Evolutionary conservation across 2,888 invertebrate genomes (phyloP), one percentile per base, ranked within the genome.

Genomic region (Apoda limacodes): DNA sequence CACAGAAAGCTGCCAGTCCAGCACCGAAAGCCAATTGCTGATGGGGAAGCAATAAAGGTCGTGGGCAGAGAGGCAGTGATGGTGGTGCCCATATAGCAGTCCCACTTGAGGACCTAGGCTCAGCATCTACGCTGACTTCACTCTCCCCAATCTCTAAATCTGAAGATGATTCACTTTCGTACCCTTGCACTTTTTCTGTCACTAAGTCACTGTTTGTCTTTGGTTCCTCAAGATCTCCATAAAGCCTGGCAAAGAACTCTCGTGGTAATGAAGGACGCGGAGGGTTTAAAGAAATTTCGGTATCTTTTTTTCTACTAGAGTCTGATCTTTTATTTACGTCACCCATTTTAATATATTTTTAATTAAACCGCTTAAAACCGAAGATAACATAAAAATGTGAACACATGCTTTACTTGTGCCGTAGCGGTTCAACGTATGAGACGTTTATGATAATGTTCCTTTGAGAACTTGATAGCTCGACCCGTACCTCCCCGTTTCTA

Each of bases 181-280:
- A 56, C 22, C 42, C 55, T 13, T 38, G 50, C 30, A 44, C 46
- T 27, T 40, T 47, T 34, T 43, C 52, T 38, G 44, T 58, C 10
- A 35, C 40, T 44, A 52, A 46, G 28, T 45, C 46, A 25, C 33
- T 42, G 34, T 52, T 56, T 6, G 56, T 53, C 34, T 65, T 56
- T 32, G 52, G 57, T 3, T 60, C 55, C 44, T 91, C 90, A n/a
- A 90, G 74, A 49, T 91, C 87, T 1, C 91, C 92, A 52, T 92
- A 92, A 22, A 92, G 78, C 32, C 90, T 82, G 28, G 90, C 89
- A 57, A 92, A 92, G 63, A 92, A 92, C 50, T 89, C 88, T 14
- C 91, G 82, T 32, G 92, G 92, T 1, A 90, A 90, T 6, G 90
- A 91, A 1, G 91, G 91, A 11, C 84, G 74, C 22, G 76, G 68